Evolutionary conservation across 2,113 vertebrate species (phyloP).

Genomic region (Turnix velox): DNA sequence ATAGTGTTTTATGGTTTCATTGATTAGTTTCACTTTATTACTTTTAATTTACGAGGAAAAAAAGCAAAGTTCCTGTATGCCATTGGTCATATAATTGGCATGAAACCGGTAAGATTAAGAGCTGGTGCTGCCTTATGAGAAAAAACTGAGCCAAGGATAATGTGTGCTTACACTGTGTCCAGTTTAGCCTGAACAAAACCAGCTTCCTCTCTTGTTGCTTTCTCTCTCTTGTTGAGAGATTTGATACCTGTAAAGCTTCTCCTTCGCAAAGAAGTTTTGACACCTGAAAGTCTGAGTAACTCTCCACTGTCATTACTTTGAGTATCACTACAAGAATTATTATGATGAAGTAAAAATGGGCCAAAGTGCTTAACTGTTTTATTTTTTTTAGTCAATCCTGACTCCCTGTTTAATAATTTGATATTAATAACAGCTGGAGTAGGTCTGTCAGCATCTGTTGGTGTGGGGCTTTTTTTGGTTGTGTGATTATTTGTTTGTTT

Average conservation of each 20-base stretch:
- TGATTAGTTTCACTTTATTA: slow-evolving; percentile 68
- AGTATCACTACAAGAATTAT: not conserved
- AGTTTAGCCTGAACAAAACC: not conserved
- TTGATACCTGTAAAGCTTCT: not conserved
- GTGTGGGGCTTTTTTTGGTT: accelerated
- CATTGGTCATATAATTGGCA: slow-evolving; percentile 23
- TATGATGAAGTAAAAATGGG: not conserved
- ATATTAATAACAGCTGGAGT: not conserved
- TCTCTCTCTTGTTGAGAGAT: not conserved
- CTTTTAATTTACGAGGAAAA: slow-evolving; percentile 47
- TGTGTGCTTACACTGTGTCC: not conserved
- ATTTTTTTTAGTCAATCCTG: not conserved
- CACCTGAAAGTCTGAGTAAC: not conserved
- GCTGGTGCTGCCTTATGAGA: not conserved
- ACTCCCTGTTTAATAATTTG: not conserved
- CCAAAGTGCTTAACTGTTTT: not conserved
- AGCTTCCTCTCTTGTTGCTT: not conserved
- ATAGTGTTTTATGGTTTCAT: slow-evolving; percentile 55
- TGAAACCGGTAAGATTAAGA: not conserved
- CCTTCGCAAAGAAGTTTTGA: not conserved
- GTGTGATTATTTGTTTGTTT: not conserved
- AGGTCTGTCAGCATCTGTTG: not conserved
- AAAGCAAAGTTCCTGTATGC: slow-evolving; percentile 1
- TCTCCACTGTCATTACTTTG: not conserved
- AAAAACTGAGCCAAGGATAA: not conserved